Conservation (phyloP, 2,113 vertebrate genomes). For the Cyphomyrus plagiostoma region DNA sequence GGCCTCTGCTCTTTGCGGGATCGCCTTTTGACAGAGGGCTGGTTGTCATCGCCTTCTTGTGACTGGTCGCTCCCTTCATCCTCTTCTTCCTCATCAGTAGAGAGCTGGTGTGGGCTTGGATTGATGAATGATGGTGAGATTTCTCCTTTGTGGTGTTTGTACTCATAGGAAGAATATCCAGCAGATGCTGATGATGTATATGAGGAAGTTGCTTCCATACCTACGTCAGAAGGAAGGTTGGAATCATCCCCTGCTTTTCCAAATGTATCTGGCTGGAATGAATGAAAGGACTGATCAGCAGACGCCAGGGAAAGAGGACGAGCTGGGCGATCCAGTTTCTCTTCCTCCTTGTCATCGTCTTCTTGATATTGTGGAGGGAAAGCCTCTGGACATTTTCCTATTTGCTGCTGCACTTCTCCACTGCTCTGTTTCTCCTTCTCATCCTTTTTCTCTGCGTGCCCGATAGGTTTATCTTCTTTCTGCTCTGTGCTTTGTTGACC, state of each 20-base stretch:
- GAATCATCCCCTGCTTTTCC: constrained; percentile 49
- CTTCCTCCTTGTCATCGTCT: constrained; percentile 62
- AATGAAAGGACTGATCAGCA: constrained; percentile 65
- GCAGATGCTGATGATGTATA: constrained; percentile 52
- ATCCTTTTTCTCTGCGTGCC: constrained; percentile 43
- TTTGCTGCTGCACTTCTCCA: constrained; percentile 55
- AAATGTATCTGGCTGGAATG: constrained; percentile 53
- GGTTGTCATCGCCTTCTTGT: constrained; percentile 52
- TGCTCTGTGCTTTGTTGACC: constrained; percentile 41
- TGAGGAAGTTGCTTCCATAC: constrained; percentile 52
- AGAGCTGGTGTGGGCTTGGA: constrained; percentile 72
- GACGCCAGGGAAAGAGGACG: constrained; percentile 73
- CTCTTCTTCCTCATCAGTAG: constrained; percentile 78
- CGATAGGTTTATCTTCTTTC: constrained; percentile 26
- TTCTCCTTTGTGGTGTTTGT: constrained; percentile 73
- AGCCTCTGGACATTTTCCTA: constrained; percentile 56
- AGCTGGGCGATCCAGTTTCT: constrained; percentile 63
- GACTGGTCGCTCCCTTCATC: constrained; percentile 59
- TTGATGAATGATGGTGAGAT: constrained; percentile 93
- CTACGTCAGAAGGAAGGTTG: constrained; percentile 55
- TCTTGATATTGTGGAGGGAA: constrained; percentile 64
- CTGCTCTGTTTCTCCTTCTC: constrained; percentile 48
- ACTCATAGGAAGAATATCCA: constrained; percentile 67
- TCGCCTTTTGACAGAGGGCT: constrained; percentile 66
- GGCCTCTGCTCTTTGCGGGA: constrained; percentile 63